Evolutionary conservation across 2,888 invertebrate species (phyloP).

Genomic region (Epinotia ramella): DNA sequence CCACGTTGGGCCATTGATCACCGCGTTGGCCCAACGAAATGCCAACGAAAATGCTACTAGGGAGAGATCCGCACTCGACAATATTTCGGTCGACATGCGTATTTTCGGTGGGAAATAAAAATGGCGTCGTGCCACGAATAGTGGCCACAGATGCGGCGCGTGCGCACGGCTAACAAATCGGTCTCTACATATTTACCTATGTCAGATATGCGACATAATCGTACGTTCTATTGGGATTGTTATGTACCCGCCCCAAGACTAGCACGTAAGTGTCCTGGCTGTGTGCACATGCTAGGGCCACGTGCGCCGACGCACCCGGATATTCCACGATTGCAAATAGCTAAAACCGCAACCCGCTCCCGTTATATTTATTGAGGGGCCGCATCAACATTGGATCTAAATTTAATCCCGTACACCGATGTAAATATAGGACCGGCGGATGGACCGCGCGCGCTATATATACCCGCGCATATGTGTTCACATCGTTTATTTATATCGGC

Average conservation of each 20-base stretch:
- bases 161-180: constrained; percentile 47
- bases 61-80: constrained; percentile 61
- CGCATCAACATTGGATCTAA: constrained; percentile 69
- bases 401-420: constrained; percentile 64
- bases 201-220: constrained; percentile 6
- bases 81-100: constrained; percentile 71
- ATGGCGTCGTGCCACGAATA: constrained; percentile 77
- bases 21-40: no score
- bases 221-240: neutral
- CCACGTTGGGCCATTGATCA: no score
- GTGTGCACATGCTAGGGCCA: neutral
- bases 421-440: constrained; percentile 70
- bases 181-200: constrained; percentile 10
- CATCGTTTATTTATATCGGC: constrained; percentile 62
- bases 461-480: constrained; percentile 50
- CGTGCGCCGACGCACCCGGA: constrained; percentile 43
- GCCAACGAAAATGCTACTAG: no score
- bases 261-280: no score
- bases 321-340: constrained; percentile 50
- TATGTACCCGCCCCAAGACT: no score
- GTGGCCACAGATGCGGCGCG: constrained; percentile 65
- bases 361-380: constrained; percentile 58
- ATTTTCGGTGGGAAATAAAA: constrained; percentile 71
- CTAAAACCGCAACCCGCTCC: constrained; percentile 43
- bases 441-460: constrained; percentile 51